Evolutionary conservation across 2,797 vertebrate species (phyloP), one percentile per base, ranked within the genome.

Genomic region (Mormyrus proboscirostris): DNA sequence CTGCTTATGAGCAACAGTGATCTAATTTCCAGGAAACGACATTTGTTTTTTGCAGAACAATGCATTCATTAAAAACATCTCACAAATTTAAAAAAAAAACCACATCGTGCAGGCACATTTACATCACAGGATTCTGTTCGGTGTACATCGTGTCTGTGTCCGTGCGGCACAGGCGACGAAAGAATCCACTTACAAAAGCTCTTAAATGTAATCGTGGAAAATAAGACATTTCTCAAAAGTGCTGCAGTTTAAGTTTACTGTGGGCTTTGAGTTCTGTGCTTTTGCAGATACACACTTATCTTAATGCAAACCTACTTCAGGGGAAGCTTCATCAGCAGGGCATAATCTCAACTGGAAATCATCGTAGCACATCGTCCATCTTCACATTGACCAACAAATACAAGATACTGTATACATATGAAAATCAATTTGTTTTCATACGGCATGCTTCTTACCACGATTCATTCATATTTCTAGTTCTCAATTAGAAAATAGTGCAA

Each of bases 21-120:
- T 92, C 94, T 93, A 92, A 93, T 93, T 95, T 95, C 92, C 91
- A 93, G 92, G 88, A 94, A 91, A 90, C 92, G 91, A 82, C 76
- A 91, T 92, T 91, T 89, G 93, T 86, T 90, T 91, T 92, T 91
- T 92, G 90, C 91, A 91, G 93, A 90, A 93, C 88, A 90, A 89
- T 92, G 91, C 91, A 92, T 92, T 87, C 92, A 90, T 92, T 89
- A 89, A 92, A 88, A 93, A 93, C 93, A 90, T 87, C 93, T 93
- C 89, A 92, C 90, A 89, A 88, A 92, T 92, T 91, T 92, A 92
- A 92, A 91, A 90, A 92, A 89, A 57, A 33, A 33, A 33, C n/a
- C 0, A 0, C 90, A 91, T 91, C 51, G 90, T 93, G 91, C 91
- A 91, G 91, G 89, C 92, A 92, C 90, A 16, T 90, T 62, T 90